phyloP scores from a whole-genome alignment of 2,888 invertebrate species.

The Leptinotarsa tumamoca region DNA sequence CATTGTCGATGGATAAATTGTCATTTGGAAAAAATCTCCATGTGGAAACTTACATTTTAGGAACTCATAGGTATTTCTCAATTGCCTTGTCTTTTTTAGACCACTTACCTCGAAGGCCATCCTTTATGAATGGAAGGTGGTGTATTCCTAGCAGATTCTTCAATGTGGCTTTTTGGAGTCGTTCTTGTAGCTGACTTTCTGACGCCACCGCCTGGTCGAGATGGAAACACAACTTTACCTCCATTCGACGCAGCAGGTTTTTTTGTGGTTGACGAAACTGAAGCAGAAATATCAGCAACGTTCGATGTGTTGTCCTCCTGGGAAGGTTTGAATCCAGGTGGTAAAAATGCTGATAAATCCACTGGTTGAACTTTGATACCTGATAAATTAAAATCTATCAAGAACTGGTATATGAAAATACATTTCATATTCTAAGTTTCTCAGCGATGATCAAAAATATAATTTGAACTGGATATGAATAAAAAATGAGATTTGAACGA shows the following conservation, averaged over 20 bases:
- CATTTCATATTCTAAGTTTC: background rate
- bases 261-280: conserved; percentile 66
- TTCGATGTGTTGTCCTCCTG: conserved; percentile 66
- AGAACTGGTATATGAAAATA: conserved; percentile 59
- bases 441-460: background rate
- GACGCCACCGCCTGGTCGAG: conserved; percentile 74
- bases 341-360: conserved; percentile 63
- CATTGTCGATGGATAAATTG: too few species aligned
- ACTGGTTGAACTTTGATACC: conserved; percentile 45
- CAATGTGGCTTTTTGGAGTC: conserved; percentile 46
- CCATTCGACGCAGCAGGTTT: conserved; percentile 70
- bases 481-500: too few species aligned
- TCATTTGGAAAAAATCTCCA: too few species aligned
- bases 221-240: conserved; percentile 85
- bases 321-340: conserved; percentile 47
- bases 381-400: conserved; percentile 43
- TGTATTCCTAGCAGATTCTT: conserved; percentile 63
- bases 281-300: conserved; percentile 45
- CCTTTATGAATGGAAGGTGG: conserved; percentile 83
- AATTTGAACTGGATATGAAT: too few species aligned
- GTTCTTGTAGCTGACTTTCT: conserved; percentile 68
- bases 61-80: too few species aligned
- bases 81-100: too few species aligned
- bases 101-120: conserved; percentile 80
- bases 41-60: too few species aligned